These are phyloP conservation scores for Acanthosepion lycidas DNA, from an alignment of 2,888 invertebrate genomes.

Conservation along the genomic window DNA sequence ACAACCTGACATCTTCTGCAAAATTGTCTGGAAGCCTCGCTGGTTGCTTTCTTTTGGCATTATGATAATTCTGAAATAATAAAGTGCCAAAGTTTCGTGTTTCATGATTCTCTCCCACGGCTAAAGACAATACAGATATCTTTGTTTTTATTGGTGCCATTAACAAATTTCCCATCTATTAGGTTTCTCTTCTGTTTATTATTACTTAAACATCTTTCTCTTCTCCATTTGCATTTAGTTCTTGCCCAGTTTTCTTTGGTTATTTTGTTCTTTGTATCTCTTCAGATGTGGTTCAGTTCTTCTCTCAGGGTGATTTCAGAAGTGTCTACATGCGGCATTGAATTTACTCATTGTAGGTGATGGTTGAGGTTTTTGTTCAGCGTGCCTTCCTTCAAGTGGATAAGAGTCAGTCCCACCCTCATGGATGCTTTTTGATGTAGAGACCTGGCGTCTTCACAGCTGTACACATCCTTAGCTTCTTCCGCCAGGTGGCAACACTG, in stretches of 20 bases:
- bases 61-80: not conserved
- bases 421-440: slow-evolving; percentile 33
- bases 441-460: slow-evolving; percentile 33
- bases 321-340: not conserved
- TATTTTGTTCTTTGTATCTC: not conserved
- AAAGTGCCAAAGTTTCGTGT: slow-evolving; percentile 8
- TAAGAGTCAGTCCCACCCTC: not conserved
- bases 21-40: no score
- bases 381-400: slow-evolving; percentile 10
- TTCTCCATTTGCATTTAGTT: not conserved
- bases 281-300: slow-evolving; percentile 33
- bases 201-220: not conserved
- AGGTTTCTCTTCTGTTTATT: not conserved
- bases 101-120: not conserved
- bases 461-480: slow-evolving; percentile 21
- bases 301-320: not conserved
- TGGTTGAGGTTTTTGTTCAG: slow-evolving; percentile 33
- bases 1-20: no score
- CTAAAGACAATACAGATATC: not conserved
- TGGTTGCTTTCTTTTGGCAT: not conserved
- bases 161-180: not conserved
- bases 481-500: not conserved
- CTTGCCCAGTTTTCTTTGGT: not conserved
- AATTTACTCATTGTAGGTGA: not conserved
- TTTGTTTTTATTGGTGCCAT: slow-evolving; percentile 18